Conservation (phyloP, 2,113 vertebrate genomes). For the Lepus americanus region DNA sequence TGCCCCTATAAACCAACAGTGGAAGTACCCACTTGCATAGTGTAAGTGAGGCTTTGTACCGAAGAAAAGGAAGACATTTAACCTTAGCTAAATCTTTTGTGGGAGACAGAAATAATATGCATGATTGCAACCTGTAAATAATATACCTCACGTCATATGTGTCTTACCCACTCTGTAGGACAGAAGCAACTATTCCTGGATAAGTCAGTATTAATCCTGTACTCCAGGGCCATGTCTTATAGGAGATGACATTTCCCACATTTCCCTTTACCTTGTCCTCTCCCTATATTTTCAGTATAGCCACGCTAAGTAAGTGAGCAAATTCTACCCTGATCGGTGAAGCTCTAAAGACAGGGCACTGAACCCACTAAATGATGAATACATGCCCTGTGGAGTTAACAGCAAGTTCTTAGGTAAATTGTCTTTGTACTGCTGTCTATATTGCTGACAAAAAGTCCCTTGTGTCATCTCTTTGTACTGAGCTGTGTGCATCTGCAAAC, state of each 20-base stretch:
- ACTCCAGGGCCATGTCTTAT: conserved; percentile 35
- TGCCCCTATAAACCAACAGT: conserved; percentile 36
- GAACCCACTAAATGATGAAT: conserved; percentile 72
- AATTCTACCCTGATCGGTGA: conserved; percentile 72
- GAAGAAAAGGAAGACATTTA: conserved; percentile 67
- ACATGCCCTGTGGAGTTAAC: conserved; percentile 71
- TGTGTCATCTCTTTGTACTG: conserved; percentile 75
- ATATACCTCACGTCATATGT: conserved; percentile 47
- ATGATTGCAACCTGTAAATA: conserved; percentile 70
- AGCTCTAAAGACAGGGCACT: conserved; percentile 71
- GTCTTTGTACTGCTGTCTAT: conserved; percentile 67
- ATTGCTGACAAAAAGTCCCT: conserved; percentile 76
- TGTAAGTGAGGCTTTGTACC: conserved; percentile 53
- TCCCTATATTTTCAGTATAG: conserved; percentile 54
- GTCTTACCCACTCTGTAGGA: conserved; percentile 52
- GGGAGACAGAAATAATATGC: conserved; percentile 52
- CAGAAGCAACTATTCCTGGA: conserved; percentile 44
- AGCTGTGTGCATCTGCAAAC: conserved; percentile 63
- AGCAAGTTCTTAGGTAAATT: conserved; percentile 72
- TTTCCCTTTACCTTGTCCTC: conserved; percentile 53
- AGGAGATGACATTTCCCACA: conserved; percentile 1
- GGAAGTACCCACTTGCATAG: conserved; percentile 49
- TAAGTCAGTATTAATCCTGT: conserved; percentile 33
- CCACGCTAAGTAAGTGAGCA: conserved; percentile 71
- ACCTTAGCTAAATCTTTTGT: conserved; percentile 48